phyloP scores from a whole-genome alignment of 1,140 invertebrate genomes.

The Globodera ellingtonae region DNA sequence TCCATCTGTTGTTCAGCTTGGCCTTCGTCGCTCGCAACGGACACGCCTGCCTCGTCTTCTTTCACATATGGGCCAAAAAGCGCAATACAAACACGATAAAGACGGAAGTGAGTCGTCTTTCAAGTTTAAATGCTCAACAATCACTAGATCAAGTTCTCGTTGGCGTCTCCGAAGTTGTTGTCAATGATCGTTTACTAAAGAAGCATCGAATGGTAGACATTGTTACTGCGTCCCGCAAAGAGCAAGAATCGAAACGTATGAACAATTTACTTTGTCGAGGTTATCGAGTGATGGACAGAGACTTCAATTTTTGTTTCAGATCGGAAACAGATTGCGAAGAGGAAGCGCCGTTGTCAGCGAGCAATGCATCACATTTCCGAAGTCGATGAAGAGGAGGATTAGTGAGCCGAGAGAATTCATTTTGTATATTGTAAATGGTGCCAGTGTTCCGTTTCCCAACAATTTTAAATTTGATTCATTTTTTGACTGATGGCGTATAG shows the following conservation, averaged over 20 bases:
- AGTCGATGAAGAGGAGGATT: not conserved
- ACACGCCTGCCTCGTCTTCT: slow-evolving; percentile 25
- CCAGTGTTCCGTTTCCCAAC: not conserved
- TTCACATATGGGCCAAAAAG: slow-evolving; percentile 16
- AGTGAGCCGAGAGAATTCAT: not conserved
- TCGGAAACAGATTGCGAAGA: slow-evolving; percentile 6
- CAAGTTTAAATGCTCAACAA: not conserved
- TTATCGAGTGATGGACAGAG: not conserved
- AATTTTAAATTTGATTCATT: not conserved
- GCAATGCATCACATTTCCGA: not conserved
- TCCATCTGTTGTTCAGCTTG: slow-evolving; percentile 24
- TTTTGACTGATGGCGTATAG: not conserved
- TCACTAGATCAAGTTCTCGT: slow-evolving; percentile 26
- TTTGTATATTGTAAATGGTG: too few species aligned
- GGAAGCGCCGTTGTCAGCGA: not conserved
- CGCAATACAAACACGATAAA: slow-evolving; percentile 20
- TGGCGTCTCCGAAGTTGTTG: slow-evolving; percentile 16
- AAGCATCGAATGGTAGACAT: not conserved
- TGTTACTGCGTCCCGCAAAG: slow-evolving; percentile 12
- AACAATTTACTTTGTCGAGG: not conserved
- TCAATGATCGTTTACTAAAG: slow-evolving; percentile 24
- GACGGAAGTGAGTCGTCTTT: slow-evolving; percentile 22
- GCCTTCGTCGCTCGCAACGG: slow-evolving; percentile 26
- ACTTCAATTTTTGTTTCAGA: not conserved
- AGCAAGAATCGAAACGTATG: slow-evolving; percentile 25